Conservation (phyloP, 92 coral and sea anemone species). For the Chrysogorgia sp. region DNA sequence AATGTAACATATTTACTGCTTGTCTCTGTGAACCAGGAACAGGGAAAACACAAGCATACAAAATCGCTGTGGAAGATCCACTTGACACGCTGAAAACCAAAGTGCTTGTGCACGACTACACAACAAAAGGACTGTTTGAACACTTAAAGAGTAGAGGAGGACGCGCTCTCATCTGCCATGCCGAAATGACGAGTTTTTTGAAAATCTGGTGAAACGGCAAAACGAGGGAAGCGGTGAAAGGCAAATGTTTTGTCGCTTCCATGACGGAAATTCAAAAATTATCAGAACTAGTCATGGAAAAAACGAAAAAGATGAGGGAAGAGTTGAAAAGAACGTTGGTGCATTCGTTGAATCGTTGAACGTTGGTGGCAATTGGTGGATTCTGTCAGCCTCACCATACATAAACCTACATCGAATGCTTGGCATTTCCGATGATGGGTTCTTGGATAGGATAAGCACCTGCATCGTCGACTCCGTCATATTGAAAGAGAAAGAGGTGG, state of each 20-base stretch:
- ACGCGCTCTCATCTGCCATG: slow-evolving; percentile 24
- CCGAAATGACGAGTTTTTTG: slow-evolving; percentile 44
- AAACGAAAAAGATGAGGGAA: neutral
- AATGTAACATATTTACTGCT: slow-evolving; percentile 18
- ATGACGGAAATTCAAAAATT: slow-evolving; percentile 18
- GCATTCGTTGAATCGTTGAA: too few relatives aligned
- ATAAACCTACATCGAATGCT: slow-evolving; percentile 19
- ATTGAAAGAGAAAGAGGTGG: slow-evolving; percentile 1
- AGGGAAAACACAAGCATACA: slow-evolving; percentile 35
- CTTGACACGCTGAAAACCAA: neutral
- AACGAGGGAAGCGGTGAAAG: slow-evolving; percentile 35
- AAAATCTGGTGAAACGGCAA: slow-evolving; percentile 21
- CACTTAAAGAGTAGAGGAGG: slow-evolving; percentile 11
- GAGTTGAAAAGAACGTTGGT: slow-evolving; percentile 22
- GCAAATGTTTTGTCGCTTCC: slow-evolving; percentile 44
- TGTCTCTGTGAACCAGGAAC: slow-evolving; percentile 34
- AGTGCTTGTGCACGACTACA: slow-evolving; percentile 22
- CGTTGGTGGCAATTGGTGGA: slow-evolving; percentile 13
- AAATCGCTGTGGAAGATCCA: slow-evolving; percentile 36
- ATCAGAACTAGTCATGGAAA: slow-evolving; percentile 23
- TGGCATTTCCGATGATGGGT: slow-evolving; percentile 26
- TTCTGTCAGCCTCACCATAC: slow-evolving; percentile 8
- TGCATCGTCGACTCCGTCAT: slow-evolving; percentile 21
- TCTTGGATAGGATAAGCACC: slow-evolving; percentile 27
- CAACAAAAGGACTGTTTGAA: slow-evolving; percentile 17